Evolutionary conservation across 2,888 invertebrate genomes (phyloP), one percentile per base, ranked within the genome.

Genomic region (Drosophila emarginata): DNA sequence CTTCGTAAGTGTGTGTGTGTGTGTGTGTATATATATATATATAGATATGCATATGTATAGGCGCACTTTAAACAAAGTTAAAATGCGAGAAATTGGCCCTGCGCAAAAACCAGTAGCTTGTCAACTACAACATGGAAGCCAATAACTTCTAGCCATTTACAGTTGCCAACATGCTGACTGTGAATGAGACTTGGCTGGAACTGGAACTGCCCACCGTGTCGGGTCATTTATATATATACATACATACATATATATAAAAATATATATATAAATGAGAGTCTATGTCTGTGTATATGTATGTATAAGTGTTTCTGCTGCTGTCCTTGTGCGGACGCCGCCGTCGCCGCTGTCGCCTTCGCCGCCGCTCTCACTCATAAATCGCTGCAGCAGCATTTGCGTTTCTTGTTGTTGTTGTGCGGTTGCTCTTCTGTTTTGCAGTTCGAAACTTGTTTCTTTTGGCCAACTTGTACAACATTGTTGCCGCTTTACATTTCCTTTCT

Each of bases 361-460:
- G 61, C 70, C 65, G n/a, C 80, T 64, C 72, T 28, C 69, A 15
- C 56, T 58, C 32, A 64, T 39, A 62, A 52, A 53, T 61, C 60
- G 54, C 60, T 21, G 53, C 50, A 7, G 56, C 51, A 15, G 56
- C 26, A 11, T 51, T 37, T 11, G 50, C 53, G 9, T 58, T 15
- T 39, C 15, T 45, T 45, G 40, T 37, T 32, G 28, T 36, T 36
- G 37, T 37, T 37, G 45, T 45, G 58, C 37, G 18, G 66, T 67
- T 65, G 67, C 68, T 68, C 67, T 75, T 82, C 74, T 77, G 73
- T 72, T 79, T 72, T 79, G 67, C 81, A 72, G 78, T 67, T 87
- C 76, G 78, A 81, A 89, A 89, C 85, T 87, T 87, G 88, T 87
- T 87, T 87, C 88, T 79, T 88, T 89, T 87, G 86, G 68, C 61